phyloP scores from a whole-genome alignment of 92 coral and sea anemone species.

The Porites lobata region DNA sequence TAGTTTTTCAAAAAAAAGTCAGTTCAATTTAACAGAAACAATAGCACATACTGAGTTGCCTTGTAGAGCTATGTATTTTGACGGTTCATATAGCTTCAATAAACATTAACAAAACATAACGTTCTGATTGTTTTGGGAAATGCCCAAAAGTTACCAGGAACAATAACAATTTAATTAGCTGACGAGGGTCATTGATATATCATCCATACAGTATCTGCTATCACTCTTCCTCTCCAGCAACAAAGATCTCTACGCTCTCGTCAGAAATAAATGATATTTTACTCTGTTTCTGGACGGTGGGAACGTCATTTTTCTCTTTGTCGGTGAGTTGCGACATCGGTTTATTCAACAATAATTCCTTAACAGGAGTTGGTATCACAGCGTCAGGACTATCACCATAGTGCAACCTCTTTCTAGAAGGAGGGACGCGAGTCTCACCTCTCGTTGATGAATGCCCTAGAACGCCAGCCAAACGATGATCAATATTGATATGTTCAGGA shows the following conservation, averaged over 20 bases:
- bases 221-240: slow-evolving; percentile 26
- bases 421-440: slow-evolving; percentile 41
- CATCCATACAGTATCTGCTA: slow-evolving; percentile 3
- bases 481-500: slow-evolving; percentile 26
- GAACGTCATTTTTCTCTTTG: slow-evolving; percentile 36
- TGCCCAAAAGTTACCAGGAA: slow-evolving; percentile 18
- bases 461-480: slow-evolving; percentile 21
- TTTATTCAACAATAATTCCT: slow-evolving; percentile 33
- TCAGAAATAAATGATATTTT: slow-evolving; percentile 34
- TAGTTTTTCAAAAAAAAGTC: neutral
- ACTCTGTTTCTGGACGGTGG: slow-evolving; percentile 39
- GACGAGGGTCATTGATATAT: neutral
- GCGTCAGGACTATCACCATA: slow-evolving; percentile 19
- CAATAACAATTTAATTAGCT: slow-evolving; percentile 31
- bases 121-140: slow-evolving; percentile 31
- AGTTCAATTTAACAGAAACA: slow-evolving; percentile 22
- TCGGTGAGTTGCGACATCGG: slow-evolving; percentile 36
- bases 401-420: slow-evolving; percentile 32
- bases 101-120: slow-evolving; percentile 33
- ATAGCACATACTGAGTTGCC: slow-evolving; percentile 31
- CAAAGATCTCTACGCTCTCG: slow-evolving; percentile 38
- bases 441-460: slow-evolving; percentile 34
- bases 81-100: slow-evolving; percentile 36
- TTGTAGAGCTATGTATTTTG: slow-evolving; percentile 18
- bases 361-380: slow-evolving; percentile 33